Percentiles rank a stretch among this genome's conserved stretches.
Conservation (phyloP, 2,888 invertebrate genomes). For the Xestia ashworthii region DNA sequence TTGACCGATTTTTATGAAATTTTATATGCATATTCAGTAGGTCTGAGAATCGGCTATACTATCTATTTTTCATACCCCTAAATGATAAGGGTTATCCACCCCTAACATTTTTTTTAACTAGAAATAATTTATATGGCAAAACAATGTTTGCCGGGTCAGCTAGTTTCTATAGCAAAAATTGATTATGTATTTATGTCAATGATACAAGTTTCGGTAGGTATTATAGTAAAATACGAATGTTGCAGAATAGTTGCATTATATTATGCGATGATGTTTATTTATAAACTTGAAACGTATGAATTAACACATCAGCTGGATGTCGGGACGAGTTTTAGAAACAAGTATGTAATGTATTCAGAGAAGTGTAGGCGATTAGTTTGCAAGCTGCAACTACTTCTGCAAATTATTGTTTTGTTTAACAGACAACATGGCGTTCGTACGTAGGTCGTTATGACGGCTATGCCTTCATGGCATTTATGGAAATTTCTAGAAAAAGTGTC, state of each 20-base stretch:
- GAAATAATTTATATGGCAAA: no score
- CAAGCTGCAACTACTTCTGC: slow-evolving; percentile 24
- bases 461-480: background rate
- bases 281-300: slow-evolving; percentile 29
- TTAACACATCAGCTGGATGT: slow-evolving; percentile 45
- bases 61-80: no score
- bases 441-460: slow-evolving; percentile 18
- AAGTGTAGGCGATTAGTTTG: slow-evolving; percentile 31
- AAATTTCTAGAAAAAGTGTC: background rate
- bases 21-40: no score
- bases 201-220: slow-evolving; percentile 24
- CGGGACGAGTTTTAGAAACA: slow-evolving; percentile 24
- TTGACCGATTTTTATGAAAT: no score
- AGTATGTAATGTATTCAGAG: slow-evolving; percentile 33
- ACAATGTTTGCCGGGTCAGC: no score
- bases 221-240: slow-evolving; percentile 27
- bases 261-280: slow-evolving; percentile 50
- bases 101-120: no score
- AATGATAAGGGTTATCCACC: no score
- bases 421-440: background rate
- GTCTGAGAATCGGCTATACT: no score
- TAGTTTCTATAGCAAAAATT: slow-evolving; percentile 11
- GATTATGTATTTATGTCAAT: slow-evolving; percentile 44
- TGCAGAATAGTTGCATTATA: slow-evolving; percentile 30
- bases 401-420: slow-evolving; percentile 22